Conservation (phyloP, 1,140 invertebrate species). For the Megalopta genalis region DNA sequence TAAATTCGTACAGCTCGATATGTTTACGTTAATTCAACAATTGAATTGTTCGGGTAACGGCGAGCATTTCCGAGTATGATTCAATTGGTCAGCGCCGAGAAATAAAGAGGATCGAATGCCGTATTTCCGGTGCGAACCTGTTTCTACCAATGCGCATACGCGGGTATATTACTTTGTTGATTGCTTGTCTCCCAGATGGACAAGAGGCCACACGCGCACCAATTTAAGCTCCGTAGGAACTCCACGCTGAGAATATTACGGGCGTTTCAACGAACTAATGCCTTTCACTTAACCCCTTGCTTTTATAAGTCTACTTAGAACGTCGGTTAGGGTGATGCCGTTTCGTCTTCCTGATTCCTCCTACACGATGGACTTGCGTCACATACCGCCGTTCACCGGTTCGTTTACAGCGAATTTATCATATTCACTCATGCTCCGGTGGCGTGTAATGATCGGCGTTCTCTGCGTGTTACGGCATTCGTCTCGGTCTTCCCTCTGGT, state of each 20-base stretch:
- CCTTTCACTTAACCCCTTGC: constrained; percentile 41
- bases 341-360: constrained; percentile 17
- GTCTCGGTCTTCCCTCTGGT: too few species aligned
- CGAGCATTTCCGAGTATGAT: not conserved
- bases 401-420: not conserved
- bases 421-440: not conserved
- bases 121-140: constrained; percentile 21
- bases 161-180: constrained; percentile 38
- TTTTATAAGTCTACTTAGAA: constrained; percentile 24
- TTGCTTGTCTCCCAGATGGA: constrained; percentile 35
- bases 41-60: not conserved
- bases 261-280: constrained; percentile 29
- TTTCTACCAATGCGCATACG: not conserved
- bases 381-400: not conserved
- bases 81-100: not conserved
- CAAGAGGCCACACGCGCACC: constrained; percentile 38
- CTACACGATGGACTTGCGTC: not conserved
- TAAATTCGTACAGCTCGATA: too few species aligned
- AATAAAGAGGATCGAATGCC: constrained; percentile 9
- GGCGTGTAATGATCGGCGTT: not conserved
- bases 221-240: constrained; percentile 31
- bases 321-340: constrained; percentile 8
- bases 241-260: constrained; percentile 19
- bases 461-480: too few species aligned
- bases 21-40: not conserved